phyloP scores from a whole-genome alignment of 2,113 vertebrate genomes.

The Illadopsis cleaveri region DNA sequence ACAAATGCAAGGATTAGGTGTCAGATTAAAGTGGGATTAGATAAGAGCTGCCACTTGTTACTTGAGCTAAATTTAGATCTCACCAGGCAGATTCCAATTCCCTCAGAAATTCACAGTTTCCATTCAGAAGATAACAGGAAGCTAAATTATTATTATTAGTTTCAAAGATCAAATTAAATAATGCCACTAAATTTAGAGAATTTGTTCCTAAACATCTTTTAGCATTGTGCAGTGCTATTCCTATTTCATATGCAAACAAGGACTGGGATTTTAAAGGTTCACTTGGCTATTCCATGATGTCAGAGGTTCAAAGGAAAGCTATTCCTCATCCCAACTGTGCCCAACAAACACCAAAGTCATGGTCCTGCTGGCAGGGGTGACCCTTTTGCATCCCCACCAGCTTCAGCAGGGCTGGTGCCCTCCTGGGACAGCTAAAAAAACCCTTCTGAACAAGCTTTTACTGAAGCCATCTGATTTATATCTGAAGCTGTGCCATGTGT shows the following conservation, averaged over 20 bases:
- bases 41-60: neutral
- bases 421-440: neutral
- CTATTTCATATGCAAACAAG: neutral
- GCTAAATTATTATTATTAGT: conserved; percentile 12
- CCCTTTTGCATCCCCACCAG: neutral
- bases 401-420: neutral
- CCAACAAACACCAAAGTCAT: accelerated
- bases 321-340: neutral
- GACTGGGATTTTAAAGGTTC: neutral
- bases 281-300: neutral
- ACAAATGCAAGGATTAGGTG: neutral
- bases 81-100: neutral
- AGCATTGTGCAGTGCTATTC: neutral
- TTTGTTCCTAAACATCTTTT: neutral
- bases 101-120: conserved; percentile 19
- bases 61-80: conserved; percentile 5
- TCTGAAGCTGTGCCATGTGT: neutral
- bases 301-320: neutral
- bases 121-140: conserved; percentile 9
- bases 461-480: neutral
- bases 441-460: neutral
- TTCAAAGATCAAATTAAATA: conserved; percentile 17
- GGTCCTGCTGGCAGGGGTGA: neutral
- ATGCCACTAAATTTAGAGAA: conserved; percentile 2
- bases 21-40: neutral